Conservation (phyloP, 1,140 invertebrate genomes). For the Trichogramma pretiosum region DNA sequence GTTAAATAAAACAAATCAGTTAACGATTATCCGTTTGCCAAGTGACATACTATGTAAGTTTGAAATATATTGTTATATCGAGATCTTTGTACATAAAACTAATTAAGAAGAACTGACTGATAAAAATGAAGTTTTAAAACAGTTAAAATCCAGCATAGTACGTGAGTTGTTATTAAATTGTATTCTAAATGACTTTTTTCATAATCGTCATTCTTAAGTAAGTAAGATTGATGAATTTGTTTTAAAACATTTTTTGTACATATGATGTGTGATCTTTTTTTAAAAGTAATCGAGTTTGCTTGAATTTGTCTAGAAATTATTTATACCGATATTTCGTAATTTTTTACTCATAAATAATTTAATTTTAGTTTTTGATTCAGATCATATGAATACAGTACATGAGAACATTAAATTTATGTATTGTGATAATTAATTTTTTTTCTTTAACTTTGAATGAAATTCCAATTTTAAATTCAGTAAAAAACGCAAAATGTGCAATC, state of each 20-base stretch:
- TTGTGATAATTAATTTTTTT: constrained; percentile 7
- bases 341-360: not conserved
- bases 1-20: constrained; percentile 15
- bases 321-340: not conserved
- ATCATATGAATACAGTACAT: not conserved
- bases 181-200: not conserved
- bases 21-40: constrained; percentile 6
- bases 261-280: no score
- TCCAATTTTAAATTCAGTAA: constrained; percentile 11
- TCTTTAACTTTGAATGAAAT: constrained; percentile 2
- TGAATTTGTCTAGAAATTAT: not conserved
- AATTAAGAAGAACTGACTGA: not conserved
- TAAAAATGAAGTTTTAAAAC: not conserved
- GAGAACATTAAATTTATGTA: constrained; percentile 9
- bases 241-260: not conserved
- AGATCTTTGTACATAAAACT: constrained; percentile 9
- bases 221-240: constrained; percentile 6
- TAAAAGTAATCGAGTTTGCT: no score
- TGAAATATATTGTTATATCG: constrained; percentile 14
- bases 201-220: no score
- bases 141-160: no score
- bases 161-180: not conserved
- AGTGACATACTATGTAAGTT: constrained; percentile 15
- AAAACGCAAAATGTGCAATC: constrained; percentile 32
- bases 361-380: not conserved